Conservation (phyloP, 2,888 invertebrate genomes). For the Hyalella azteca region DNA sequence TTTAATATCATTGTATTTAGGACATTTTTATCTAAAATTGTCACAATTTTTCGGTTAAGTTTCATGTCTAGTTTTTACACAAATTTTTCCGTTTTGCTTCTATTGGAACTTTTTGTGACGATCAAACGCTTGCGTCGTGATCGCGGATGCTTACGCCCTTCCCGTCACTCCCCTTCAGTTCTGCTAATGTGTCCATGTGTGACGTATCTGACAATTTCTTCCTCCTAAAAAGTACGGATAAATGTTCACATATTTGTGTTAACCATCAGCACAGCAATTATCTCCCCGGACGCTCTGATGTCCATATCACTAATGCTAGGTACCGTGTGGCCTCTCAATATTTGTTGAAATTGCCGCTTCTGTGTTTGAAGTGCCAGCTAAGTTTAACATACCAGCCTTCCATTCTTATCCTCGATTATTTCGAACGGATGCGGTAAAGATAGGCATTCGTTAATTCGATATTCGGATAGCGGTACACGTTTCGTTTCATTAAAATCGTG, state of each 20-base stretch:
- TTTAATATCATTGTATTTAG: not conserved
- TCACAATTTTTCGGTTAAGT: not conserved
- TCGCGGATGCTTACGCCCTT: not conserved
- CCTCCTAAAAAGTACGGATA: not conserved
- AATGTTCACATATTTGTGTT: not conserved
- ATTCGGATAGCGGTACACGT: too few species aligned
- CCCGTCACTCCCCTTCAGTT: not conserved
- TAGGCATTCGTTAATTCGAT: too few species aligned
- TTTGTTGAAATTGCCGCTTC: slow-evolving; percentile 9
- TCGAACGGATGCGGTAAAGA: too few species aligned
- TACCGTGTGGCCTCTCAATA: not conserved
- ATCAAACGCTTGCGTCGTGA: too few species aligned
- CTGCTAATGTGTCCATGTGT: slow-evolving; percentile 25
- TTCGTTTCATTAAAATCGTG: too few species aligned
- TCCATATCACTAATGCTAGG: slow-evolving; percentile 4
- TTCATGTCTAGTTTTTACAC: slow-evolving; percentile 1
- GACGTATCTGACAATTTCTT: not conserved
- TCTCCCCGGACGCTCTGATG: not conserved
- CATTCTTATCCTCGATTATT: slow-evolving; percentile 12
- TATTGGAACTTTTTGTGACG: not conserved
- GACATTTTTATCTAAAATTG: not conserved
- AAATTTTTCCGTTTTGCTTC: slow-evolving; percentile 2
- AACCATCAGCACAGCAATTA: not conserved
- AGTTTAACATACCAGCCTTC: slow-evolving; percentile 28
- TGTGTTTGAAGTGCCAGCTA: slow-evolving; percentile 19